Percentiles rank a stretch among this genome's conserved stretches.
phyloP scores from a whole-genome alignment of 2,888 invertebrate species.

The Autographa pulchrina region DNA sequence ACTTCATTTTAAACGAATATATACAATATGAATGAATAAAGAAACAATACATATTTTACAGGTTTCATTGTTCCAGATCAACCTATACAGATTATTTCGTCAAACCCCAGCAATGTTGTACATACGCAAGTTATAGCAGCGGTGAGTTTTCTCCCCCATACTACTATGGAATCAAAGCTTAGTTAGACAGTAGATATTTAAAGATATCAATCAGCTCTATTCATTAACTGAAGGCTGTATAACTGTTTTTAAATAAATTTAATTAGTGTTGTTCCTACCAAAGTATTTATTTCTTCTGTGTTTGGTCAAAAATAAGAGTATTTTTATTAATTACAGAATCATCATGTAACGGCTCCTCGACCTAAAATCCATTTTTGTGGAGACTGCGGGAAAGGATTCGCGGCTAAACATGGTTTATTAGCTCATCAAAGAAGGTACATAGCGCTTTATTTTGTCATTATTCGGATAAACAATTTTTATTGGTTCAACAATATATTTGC shows the following conservation, averaged over 20 bases:
- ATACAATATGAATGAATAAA: conserved; percentile 12
- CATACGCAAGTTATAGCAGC: conserved; percentile 87
- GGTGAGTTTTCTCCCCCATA: conserved; percentile 72
- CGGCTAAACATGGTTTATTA: conserved; percentile 94
- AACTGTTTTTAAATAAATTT: no score
- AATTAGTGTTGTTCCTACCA: no score
- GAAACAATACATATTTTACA: conserved; percentile 19
- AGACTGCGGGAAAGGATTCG: conserved; percentile 95
- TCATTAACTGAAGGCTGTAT: no score
- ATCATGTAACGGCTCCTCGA: conserved; percentile 83
- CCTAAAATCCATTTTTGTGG: conserved; percentile 94
- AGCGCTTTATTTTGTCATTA: no score
- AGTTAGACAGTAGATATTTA: no score
- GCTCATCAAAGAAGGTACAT: conserved; percentile 92
- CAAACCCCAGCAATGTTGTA: conserved; percentile 84
- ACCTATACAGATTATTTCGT: conserved; percentile 85
- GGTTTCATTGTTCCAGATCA: conserved; percentile 74
- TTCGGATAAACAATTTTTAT: no score
- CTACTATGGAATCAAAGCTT: not conserved
- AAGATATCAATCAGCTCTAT: no score
- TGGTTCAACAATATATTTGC: no score
- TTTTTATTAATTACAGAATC: conserved; percentile 67
- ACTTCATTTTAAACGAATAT: no score
- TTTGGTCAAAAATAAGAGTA: not conserved
- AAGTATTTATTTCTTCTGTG: not conserved